Conservation (phyloP, 2,797 vertebrate genomes). For the Distichodus sexfasciatus region DNA sequence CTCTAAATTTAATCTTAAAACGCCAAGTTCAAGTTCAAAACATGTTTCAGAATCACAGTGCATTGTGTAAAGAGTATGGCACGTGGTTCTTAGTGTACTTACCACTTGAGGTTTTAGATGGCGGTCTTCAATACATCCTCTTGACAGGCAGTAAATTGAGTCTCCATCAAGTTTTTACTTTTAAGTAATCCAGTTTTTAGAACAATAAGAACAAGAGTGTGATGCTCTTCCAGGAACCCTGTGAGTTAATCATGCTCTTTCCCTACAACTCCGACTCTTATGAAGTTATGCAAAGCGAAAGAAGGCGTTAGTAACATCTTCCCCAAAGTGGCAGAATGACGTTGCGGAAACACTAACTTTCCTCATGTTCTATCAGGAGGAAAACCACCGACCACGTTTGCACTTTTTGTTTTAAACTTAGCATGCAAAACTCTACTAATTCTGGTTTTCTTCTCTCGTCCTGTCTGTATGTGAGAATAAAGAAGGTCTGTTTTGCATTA, state of each 20-base stretch:
- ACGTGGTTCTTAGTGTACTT: no score
- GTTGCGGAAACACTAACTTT: slow-evolving; percentile 47
- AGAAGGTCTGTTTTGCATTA: not conserved
- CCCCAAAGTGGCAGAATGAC: slow-evolving; percentile 29
- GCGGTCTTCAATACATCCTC: no score
- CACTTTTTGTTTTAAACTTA: not conserved
- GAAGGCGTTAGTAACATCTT: slow-evolving; percentile 15
- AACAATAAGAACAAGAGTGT: no score
- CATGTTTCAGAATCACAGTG: no score
- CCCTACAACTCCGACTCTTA: not conserved
- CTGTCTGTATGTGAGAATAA: not conserved
- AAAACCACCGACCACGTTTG: slow-evolving; percentile 18
- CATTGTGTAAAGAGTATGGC: no score
- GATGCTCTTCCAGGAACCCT: not conserved
- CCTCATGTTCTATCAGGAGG: slow-evolving; percentile 16
- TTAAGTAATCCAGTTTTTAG: no score
- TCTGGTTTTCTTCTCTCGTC: not conserved
- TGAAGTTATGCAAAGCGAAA: slow-evolving; percentile 2
- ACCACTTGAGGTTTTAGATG: no score
- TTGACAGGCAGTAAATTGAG: no score
- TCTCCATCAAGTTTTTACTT: no score
- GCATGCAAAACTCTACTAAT: not conserved
- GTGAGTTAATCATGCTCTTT: not conserved
- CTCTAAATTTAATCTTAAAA: no score
- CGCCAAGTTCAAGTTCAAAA: no score